Conservation (phyloP, 2,113 vertebrate species). For the Hydropotes inermis region DNA sequence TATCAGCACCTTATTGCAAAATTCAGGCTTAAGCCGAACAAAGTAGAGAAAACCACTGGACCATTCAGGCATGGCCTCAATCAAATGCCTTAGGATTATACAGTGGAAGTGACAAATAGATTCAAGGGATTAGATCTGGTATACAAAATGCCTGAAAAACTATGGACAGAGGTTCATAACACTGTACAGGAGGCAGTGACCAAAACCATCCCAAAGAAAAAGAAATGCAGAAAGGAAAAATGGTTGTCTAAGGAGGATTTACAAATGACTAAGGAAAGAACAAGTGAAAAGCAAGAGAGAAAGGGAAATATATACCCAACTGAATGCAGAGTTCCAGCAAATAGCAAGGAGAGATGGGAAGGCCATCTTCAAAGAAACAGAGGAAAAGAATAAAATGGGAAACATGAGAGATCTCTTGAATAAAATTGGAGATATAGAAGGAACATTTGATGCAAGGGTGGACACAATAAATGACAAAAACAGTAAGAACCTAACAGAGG, state of each 20-base stretch:
- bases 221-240: not conserved
- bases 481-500: not conserved
- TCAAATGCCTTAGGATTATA: not conserved
- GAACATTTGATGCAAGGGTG: not conserved
- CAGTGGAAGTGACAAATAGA: not conserved
- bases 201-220: not conserved
- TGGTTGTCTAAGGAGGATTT: not conserved
- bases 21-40: not conserved
- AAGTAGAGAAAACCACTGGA: not conserved
- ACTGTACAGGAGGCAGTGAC: not conserved
- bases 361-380: not conserved
- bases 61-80: not conserved
- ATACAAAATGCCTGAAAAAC: not conserved
- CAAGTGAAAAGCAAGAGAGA: not conserved
- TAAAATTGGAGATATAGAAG: not conserved
- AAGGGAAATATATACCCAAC: not conserved
- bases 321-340: not conserved
- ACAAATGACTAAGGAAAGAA: not conserved
- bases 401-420: not conserved
- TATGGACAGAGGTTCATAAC: not conserved
- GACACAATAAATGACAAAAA: not conserved
- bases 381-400: not conserved
- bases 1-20: not conserved
- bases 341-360: not conserved
- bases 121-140: not conserved